Evolutionary conservation across 2,888 invertebrate species (phyloP).

Genomic region (Camptogramma bilineatum): DNA sequence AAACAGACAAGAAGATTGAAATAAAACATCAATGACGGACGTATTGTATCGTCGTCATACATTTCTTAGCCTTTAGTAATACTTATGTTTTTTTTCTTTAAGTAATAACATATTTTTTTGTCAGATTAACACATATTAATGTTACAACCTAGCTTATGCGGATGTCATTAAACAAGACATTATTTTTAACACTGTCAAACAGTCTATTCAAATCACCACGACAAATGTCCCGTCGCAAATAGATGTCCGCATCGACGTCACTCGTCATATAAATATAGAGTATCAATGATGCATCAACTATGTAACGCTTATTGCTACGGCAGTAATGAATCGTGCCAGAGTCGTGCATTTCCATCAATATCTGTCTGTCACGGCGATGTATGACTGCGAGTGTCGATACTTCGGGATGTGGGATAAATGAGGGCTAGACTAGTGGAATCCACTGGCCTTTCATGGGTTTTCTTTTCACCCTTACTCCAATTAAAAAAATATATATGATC

Average conservation of each 20-base stretch:
- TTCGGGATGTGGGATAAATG: conserved; percentile 6
- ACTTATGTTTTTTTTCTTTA: too few species aligned
- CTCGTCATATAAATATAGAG: conserved; percentile 57
- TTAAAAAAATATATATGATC: too few species aligned
- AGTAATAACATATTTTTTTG: too few species aligned
- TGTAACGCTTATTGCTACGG: conserved; percentile 59
- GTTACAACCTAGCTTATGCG: too few species aligned
- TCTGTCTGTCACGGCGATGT: conserved; percentile 36
- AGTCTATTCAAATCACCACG: background rate
- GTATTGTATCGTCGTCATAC: too few species aligned
- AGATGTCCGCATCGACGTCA: conserved; percentile 19
- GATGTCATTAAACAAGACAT: too few species aligned
- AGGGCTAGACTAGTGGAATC: background rate
- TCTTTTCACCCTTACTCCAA: too few species aligned
- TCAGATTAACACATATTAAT: too few species aligned
- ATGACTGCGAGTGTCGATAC: conserved; percentile 32
- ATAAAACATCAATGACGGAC: too few species aligned
- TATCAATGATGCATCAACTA: conserved; percentile 73
- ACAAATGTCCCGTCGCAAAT: conserved; percentile 19
- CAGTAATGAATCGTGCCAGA: conserved; percentile 51
- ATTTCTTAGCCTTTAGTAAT: too few species aligned
- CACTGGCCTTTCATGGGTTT: background rate
- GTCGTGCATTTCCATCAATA: conserved; percentile 35
- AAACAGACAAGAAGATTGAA: too few species aligned
- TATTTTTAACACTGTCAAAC: background rate